phyloP scores from a whole-genome alignment of 2,888 invertebrate species.

The Blera fallax region DNA sequence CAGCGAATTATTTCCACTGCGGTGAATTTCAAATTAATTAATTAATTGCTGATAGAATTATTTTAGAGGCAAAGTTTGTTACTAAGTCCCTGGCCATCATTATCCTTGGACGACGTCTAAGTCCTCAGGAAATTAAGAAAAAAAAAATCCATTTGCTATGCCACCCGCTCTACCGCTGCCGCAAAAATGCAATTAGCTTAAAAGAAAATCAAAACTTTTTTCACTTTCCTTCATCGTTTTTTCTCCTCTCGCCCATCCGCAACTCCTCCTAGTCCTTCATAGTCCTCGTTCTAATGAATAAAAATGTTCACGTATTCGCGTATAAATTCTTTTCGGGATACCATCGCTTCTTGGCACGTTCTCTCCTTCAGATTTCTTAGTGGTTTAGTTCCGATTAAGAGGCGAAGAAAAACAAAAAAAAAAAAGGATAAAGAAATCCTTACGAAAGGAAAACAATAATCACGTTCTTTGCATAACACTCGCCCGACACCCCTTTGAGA shows the following conservation, averaged over 20 bases:
- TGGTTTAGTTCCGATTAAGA: conserved; percentile 57
- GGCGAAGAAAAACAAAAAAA: conserved; percentile 1
- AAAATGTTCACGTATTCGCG: conserved; percentile 66
- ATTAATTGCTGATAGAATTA: conserved; percentile 69
- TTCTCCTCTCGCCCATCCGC: background rate
- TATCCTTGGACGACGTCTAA: conserved; percentile 27
- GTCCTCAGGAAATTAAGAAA: conserved; percentile 14
- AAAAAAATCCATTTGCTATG: conserved; percentile 20
- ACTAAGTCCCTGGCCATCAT: conserved; percentile 19
- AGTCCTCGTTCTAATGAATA: conserved; percentile 48
- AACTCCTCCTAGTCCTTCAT: background rate
- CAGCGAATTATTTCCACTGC: conserved; percentile 53
- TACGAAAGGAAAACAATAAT: conserved; percentile 62
- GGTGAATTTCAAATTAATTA: conserved; percentile 68
- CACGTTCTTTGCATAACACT: conserved; percentile 66
- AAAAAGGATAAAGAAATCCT: conserved; percentile 34
- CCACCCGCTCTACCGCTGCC: background rate
- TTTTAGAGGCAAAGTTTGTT: conserved; percentile 44
- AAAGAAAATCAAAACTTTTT: conserved; percentile 69
- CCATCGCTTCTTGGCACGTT: conserved; percentile 59
- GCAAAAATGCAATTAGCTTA: conserved; percentile 67
- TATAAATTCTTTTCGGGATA: conserved; percentile 56
- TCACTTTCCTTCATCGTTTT: conserved; percentile 17
- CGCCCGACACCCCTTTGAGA: conserved; percentile 35
- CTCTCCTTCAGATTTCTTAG: conserved; percentile 53